Percentiles rank a stretch among this genome's conserved stretches.
These are phyloP conservation scores for Aleiodes leptofemur DNA, from an alignment of 2,888 invertebrate species.

Conservation along the genomic window DNA sequence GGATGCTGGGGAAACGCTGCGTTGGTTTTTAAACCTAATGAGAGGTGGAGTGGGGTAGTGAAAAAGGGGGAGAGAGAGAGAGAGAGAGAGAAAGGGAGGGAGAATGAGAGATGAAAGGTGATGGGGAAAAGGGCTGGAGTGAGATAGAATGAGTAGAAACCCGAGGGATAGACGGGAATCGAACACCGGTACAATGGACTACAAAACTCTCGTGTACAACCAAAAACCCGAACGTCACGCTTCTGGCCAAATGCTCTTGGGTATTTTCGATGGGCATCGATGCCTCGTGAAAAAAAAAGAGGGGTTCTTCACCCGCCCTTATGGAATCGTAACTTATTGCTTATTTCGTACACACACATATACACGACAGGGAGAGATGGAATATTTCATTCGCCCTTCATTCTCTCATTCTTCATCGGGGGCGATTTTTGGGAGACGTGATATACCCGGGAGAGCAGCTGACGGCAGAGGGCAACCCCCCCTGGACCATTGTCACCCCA, in stretches of 20 bases:
- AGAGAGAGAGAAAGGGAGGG: conserved; percentile 30
- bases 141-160: background rate
- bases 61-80: conserved; percentile 20
- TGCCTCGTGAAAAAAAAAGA: conserved; percentile 20
- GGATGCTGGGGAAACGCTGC: conserved; percentile 19
- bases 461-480: conserved; percentile 59
- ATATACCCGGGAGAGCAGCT: conserved; percentile 67
- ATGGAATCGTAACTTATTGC: conserved; percentile 71
- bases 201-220: conserved; percentile 50
- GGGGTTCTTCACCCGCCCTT: conserved; percentile 13
- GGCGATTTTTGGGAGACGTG: conserved; percentile 35
- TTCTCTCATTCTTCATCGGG: conserved; percentile 63
- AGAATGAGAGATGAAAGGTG: conserved; percentile 22
- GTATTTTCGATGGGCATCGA: conserved; percentile 12
- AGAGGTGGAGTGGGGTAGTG: conserved; percentile 40
- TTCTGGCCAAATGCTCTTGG: conserved; percentile 46
- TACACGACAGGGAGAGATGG: conserved; percentile 60
- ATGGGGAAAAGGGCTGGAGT: conserved; percentile 5
- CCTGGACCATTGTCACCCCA: conserved; percentile 62
- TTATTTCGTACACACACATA: conserved; percentile 64
- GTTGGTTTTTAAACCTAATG: conserved; percentile 54
- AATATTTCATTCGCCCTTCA: conserved; percentile 66
- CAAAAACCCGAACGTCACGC: conserved; percentile 53
- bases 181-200: conserved; percentile 59
- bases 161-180: conserved; percentile 40